Evolutionary conservation across 2,113 vertebrate species (phyloP), one percentile per base, ranked within the genome.

Genomic region (Pitta sordida): DNA sequence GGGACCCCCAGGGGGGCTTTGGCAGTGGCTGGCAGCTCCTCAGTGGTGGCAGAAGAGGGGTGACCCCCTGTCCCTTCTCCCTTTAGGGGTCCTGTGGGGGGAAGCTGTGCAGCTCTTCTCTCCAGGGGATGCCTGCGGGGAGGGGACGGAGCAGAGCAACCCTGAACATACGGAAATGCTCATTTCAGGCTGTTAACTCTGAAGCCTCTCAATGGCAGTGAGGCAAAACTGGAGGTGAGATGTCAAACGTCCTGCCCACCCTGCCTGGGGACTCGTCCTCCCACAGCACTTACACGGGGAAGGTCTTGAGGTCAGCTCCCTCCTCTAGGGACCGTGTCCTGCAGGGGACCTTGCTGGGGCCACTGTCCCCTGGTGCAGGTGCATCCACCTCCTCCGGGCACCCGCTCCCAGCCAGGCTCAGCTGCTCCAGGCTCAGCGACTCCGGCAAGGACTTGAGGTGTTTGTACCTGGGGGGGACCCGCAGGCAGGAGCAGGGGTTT

Each of bases 361-460:
- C 75, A 17, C 87, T 1, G 0, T 52, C 83, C 22, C n/a, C 56
- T 23, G 85, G n/a, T 22, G 22, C 14, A 8, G 60, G 8, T 6
- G 92, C 78, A 3, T 94, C 82, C 4, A 5, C 65, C 24, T 94
- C 92, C 76, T 80, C 90, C 12, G 41, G 49, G 21, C 23, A 71
- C 9, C 29, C 14, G 4, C 84, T 52, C 9, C 30, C 86, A 2
- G 23, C 75, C 7, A 84, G 69, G 29, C 91, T 67, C 77, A 79
- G 90, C 65, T 52, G 91, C 82, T 97, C 96, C 73, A 92, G 39
- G 53, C 91, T 97, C 84, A 97, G 48, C 0, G 78, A 93, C 78
- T 94, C 96, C 0, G 98, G 98, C 63, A 98, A 94, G 32, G 98
- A 98, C 78, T 97, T 98, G 58, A 97, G 90, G 70, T 95, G 98